phyloP scores from a whole-genome alignment of 2,797 vertebrate genomes.

The Enteromius viviparus region DNA sequence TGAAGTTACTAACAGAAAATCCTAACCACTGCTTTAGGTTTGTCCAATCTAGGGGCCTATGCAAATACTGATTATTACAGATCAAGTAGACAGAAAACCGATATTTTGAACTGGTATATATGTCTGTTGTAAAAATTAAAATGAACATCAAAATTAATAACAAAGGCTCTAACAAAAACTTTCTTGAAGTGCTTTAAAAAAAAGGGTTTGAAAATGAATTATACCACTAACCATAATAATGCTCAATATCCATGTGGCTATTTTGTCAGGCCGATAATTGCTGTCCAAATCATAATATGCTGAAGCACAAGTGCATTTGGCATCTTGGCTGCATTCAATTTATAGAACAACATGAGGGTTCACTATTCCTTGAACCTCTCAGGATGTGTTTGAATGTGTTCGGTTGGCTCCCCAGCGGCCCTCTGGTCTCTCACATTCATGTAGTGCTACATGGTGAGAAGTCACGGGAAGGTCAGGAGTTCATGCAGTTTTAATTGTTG shows the following conservation, averaged over 20 bases:
- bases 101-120: neutral
- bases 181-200: neutral
- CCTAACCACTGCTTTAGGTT: neutral
- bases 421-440: conserved; percentile 22
- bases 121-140: neutral
- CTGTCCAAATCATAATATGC: no score
- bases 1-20: neutral
- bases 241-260: no score
- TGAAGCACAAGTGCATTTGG: neutral
- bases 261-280: no score
- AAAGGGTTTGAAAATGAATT: neutral
- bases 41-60: neutral
- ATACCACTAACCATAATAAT: neutral
- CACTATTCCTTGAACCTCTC: conserved; percentile 7
- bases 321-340: neutral
- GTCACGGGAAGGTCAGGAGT: conserved; percentile 75
- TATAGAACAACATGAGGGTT: neutral
- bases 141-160: neutral
- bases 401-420: neutral
- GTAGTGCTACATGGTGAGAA: conserved; percentile 42
- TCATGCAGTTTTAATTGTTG: conserved; percentile 78
- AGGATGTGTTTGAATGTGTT: conserved; percentile 34
- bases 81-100: neutral
- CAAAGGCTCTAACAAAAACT: neutral
- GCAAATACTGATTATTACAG: neutral